These are phyloP conservation scores for Drusus annulatus DNA, from an alignment of 1,140 invertebrate genomes.

Conservation along the genomic window DNA sequence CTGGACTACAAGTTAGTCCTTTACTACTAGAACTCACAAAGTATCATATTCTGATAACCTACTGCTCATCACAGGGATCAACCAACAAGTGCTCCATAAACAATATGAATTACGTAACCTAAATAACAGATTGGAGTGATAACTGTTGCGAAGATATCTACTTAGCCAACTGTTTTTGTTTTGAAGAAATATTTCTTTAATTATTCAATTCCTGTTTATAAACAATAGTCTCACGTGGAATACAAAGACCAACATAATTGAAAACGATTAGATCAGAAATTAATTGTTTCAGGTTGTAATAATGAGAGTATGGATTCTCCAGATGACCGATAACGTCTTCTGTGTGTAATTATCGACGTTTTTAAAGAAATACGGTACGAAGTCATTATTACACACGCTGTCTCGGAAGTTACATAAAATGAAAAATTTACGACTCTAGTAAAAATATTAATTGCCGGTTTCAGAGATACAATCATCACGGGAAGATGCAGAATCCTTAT, in stretches of 20 bases:
- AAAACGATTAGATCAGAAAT: not conserved
- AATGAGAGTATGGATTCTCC: conserved; percentile 5
- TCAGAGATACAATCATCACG: no score
- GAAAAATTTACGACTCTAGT: no score
- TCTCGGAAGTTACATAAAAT: no score
- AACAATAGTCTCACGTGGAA: conserved; percentile 7
- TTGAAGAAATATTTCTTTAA: not conserved
- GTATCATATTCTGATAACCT: no score
- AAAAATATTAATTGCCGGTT: no score
- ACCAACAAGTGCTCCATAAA: no score
- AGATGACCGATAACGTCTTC: not conserved
- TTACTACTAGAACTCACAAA: no score
- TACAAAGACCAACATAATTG: not conserved
- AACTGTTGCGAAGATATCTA: not conserved
- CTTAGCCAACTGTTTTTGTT: not conserved
- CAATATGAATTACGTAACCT: not conserved
- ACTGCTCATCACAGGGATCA: no score
- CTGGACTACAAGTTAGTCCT: no score
- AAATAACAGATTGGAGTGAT: not conserved
- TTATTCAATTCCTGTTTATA: conserved; percentile 1
- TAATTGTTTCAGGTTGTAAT: not conserved
- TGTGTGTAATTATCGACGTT: not conserved
- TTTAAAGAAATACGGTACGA: not conserved
- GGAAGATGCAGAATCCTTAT: no score
- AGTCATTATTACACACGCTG: no score